Evolutionary conservation across 2,797 vertebrate genomes (phyloP).

Genomic region (Lagocephalus sceleratus): DNA sequence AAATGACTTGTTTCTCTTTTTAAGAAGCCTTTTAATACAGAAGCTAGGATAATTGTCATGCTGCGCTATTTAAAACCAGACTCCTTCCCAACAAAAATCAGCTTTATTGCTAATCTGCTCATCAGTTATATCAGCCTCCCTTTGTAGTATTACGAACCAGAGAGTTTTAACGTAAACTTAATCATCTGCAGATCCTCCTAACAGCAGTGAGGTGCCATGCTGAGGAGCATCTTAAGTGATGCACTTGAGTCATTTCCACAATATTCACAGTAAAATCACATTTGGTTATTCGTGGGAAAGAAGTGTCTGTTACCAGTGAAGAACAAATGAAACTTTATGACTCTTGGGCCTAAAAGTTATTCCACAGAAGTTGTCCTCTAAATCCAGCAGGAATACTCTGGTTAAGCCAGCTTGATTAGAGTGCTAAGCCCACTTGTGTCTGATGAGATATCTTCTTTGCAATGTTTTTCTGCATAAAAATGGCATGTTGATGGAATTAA

Average conservation of each 20-base stretch:
- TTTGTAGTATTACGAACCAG: constrained; percentile 22
- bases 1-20: too few species aligned
- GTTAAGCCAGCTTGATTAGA: constrained; percentile 39
- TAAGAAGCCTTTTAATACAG: too few species aligned
- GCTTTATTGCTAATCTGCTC: constrained; percentile 28
- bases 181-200: constrained; percentile 39
- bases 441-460: constrained; percentile 38
- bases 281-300: neutral
- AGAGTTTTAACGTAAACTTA: constrained; percentile 42
- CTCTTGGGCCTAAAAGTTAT: neutral
- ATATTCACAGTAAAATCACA: too few species aligned
- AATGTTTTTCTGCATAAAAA: constrained; percentile 58
- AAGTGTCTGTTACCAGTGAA: constrained; percentile 8
- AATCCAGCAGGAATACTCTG: constrained; percentile 2
- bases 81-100: constrained; percentile 3
- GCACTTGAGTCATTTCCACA: constrained; percentile 9
- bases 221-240: constrained; percentile 21
- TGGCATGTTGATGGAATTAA: constrained; percentile 64
- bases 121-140: constrained; percentile 26
- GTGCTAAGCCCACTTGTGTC: constrained; percentile 45
- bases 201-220: constrained; percentile 25
- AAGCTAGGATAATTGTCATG: too few species aligned
- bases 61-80: too few species aligned
- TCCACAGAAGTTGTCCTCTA: constrained; percentile 19
- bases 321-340: constrained; percentile 18